Conservation (phyloP, 1,140 invertebrate species). For the Macrobrachium nipponense region DNA sequence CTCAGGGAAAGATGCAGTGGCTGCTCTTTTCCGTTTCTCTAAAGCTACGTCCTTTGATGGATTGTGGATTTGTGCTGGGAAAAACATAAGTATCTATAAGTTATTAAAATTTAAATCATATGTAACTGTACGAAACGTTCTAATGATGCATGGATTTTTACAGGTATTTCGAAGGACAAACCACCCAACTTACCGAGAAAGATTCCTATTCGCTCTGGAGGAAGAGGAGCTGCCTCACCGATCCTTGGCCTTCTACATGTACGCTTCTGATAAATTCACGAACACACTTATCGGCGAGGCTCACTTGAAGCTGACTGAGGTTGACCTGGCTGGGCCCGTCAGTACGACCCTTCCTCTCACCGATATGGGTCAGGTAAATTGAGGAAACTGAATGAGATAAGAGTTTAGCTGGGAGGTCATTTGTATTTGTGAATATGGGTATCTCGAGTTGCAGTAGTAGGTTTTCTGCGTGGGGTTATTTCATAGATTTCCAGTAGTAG, state of each 20-base stretch:
- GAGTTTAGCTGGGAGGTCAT: no score
- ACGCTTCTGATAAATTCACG: constrained; percentile 74
- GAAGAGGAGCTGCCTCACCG: constrained; percentile 71
- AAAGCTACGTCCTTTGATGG: no score
- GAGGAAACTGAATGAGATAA: no score
- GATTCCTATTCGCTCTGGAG: constrained; percentile 79
- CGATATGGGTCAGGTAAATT: constrained; percentile 74
- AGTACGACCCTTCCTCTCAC: constrained; percentile 76
- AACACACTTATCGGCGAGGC: constrained; percentile 77
- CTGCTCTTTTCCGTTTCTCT: no score
- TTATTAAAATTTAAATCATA: not conserved
- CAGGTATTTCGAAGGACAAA: constrained; percentile 75
- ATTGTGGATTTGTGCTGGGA: no score
- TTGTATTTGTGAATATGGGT: not conserved
- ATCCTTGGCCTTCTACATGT: constrained; percentile 75
- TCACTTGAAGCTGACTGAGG: constrained; percentile 74
- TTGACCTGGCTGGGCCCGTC: constrained; percentile 72
- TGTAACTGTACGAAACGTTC: not conserved
- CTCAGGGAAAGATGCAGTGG: no score
- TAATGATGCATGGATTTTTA: constrained; percentile 21
- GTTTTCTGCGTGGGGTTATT: no score
- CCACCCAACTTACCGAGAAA: constrained; percentile 80
- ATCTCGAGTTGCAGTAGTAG: no score
- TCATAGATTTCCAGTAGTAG: no score
- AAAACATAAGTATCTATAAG: no score